Evolutionary conservation across 2,113 vertebrate genomes (phyloP).

Genomic region (Leptocoma aspasia): DNA sequence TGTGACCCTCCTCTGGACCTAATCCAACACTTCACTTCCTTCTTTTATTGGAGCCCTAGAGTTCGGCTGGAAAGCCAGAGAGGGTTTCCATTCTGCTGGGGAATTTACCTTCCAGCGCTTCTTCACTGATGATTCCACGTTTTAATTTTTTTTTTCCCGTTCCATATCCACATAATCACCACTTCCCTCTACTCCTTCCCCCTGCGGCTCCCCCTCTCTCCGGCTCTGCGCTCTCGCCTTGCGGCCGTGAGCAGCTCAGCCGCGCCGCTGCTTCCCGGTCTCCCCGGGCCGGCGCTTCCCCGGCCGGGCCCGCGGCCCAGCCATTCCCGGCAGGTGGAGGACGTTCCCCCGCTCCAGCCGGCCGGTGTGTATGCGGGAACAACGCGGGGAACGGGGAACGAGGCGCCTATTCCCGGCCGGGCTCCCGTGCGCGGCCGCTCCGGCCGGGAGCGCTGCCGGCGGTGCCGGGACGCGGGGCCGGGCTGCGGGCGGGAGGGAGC

Average conservation of each 20-base stretch:
- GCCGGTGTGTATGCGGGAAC: background rate
- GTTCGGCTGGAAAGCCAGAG: accelerated
- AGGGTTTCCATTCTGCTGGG: background rate
- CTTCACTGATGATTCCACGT: background rate
- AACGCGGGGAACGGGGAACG: background rate
- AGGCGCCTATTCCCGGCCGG: too few species aligned
- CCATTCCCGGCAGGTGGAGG: background rate
- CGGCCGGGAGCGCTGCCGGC: background rate
- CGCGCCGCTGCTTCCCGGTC: accelerated
- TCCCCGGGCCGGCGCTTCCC: background rate
- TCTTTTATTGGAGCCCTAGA: background rate
- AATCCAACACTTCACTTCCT: background rate
- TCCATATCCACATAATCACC: too few species aligned
- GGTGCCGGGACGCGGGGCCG: background rate
- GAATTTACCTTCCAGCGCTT: too few species aligned
- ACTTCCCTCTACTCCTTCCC: accelerated
- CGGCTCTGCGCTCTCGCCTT: accelerated
- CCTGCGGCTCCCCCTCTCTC: too few species aligned
- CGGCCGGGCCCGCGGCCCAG: too few species aligned
- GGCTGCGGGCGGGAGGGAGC: background rate
- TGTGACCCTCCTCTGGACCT: background rate
- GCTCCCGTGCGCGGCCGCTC: background rate
- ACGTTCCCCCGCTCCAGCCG: background rate
- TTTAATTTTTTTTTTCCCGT: accelerated
- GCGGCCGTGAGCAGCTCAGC: accelerated